These are phyloP conservation scores for Anarrhichthys ocellatus DNA, from an alignment of 2,113 vertebrate species.

Conservation along the genomic window DNA sequence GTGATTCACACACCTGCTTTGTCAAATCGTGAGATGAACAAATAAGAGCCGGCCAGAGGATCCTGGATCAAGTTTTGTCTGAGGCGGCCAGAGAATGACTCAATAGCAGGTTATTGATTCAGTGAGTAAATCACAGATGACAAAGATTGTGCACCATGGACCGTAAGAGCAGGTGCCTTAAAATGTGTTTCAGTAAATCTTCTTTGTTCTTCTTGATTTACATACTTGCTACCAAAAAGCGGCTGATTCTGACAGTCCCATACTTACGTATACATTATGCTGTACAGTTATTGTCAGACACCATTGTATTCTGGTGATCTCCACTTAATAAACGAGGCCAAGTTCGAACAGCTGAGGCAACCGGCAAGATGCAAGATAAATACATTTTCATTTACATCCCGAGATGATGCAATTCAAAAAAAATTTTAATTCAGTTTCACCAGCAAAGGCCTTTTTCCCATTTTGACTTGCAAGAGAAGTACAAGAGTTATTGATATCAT, in stretches of 20 bases:
- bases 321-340: not conserved
- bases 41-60: constrained; percentile 40
- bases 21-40: constrained; percentile 52
- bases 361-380: not conserved
- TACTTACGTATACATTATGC: not conserved
- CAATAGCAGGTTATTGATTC: constrained; percentile 53
- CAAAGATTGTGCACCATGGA: constrained; percentile 29
- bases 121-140: constrained; percentile 56
- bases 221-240: not conserved
- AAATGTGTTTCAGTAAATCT: constrained; percentile 15
- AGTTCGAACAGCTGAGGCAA: not conserved
- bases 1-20: constrained; percentile 61
- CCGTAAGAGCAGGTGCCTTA: constrained; percentile 48
- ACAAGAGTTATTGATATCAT: not conserved
- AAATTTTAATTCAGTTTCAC: not conserved
- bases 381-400: not conserved
- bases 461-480: not conserved
- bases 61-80: constrained; percentile 37
- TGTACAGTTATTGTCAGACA: not conserved
- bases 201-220: constrained; percentile 13
- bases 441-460: not conserved
- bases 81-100: constrained; percentile 58
- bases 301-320: not conserved
- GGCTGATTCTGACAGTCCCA: not conserved
- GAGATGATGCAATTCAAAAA: not conserved